Evolutionary conservation across 2,888 invertebrate species (phyloP).

Genomic region (Cephus rjabovi): DNA sequence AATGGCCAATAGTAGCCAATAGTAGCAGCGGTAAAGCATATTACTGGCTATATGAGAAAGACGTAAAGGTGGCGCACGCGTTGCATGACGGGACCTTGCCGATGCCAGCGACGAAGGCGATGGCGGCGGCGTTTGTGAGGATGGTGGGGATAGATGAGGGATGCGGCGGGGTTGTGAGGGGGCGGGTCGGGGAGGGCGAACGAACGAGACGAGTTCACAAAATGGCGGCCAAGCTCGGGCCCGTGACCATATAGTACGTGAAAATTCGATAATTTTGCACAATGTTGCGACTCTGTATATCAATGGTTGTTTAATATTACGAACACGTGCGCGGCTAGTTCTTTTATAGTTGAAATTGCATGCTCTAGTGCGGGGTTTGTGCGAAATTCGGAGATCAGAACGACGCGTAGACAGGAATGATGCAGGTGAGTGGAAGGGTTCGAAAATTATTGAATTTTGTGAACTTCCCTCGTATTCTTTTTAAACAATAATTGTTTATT

Average conservation of each 20-base stretch:
- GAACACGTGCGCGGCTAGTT: slow-evolving; percentile 34
- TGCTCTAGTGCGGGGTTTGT: slow-evolving; percentile 35
- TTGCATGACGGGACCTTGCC: slow-evolving; percentile 51
- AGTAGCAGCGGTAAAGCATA: neutral
- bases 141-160: slow-evolving; percentile 16
- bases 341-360: slow-evolving; percentile 35
- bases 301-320: slow-evolving; percentile 42
- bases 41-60: neutral
- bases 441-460: slow-evolving; percentile 43
- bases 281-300: slow-evolving; percentile 49
- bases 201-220: slow-evolving; percentile 61
- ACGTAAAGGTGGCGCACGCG: slow-evolving; percentile 40
- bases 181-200: slow-evolving; percentile 34
- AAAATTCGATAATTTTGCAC: slow-evolving; percentile 54
- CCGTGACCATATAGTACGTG: slow-evolving; percentile 62
- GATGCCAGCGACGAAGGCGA: neutral
- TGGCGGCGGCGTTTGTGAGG: slow-evolving; percentile 20
- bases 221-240: slow-evolving; percentile 62
- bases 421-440: slow-evolving; percentile 64
- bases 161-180: slow-evolving; percentile 34
- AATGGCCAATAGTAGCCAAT: neutral
- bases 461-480: slow-evolving; percentile 17
- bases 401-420: slow-evolving; percentile 63
- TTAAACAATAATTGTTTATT: slow-evolving; percentile 19
- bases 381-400: slow-evolving; percentile 45